Conservation (phyloP, 2,888 invertebrate species). For the Holacanthella duospinosa region DNA sequence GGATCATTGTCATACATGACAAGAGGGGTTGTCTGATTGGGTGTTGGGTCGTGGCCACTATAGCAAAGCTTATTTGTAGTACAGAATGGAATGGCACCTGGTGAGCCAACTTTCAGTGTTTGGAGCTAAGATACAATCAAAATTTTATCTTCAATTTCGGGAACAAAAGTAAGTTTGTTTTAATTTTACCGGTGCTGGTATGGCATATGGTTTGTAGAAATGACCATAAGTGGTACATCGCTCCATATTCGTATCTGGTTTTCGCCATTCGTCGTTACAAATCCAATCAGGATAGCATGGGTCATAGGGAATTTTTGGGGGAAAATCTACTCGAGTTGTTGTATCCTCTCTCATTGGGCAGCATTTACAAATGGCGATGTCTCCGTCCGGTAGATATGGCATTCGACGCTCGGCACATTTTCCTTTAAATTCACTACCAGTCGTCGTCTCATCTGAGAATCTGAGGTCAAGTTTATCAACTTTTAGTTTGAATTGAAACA, state of each 20-base stretch:
- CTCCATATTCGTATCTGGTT: slow-evolving; percentile 24
- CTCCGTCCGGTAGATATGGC: slow-evolving; percentile 10
- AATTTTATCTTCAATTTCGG: background rate
- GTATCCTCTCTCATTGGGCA: slow-evolving; percentile 21
- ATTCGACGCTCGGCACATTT: slow-evolving; percentile 17
- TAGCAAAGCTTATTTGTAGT: slow-evolving; percentile 29
- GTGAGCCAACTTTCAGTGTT: slow-evolving; percentile 12
- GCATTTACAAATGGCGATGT: background rate
- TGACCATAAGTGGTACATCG: slow-evolving; percentile 34
- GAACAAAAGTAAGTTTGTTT: too few relatives aligned
- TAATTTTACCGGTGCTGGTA: slow-evolving; percentile 15
- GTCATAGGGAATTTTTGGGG: slow-evolving; percentile 17
- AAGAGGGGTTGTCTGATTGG: slow-evolving; percentile 26
- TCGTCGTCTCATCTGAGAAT: slow-evolving; percentile 23
- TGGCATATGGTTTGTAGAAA: slow-evolving; percentile 22
- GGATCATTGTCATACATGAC: slow-evolving; percentile 33
- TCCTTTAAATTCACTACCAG: slow-evolving; percentile 10
- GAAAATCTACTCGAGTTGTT: slow-evolving; percentile 21
- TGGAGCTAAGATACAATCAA: slow-evolving; percentile 9
- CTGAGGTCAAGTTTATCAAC: too few relatives aligned
- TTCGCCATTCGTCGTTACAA: slow-evolving; percentile 25
- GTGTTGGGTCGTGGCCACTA: slow-evolving; percentile 29
- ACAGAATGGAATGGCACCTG: slow-evolving; percentile 32
- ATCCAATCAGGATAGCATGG: slow-evolving; percentile 26
- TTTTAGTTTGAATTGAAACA: background rate